Conservation (phyloP, 2,888 invertebrate species). For the Drosophila anomalata region DNA sequence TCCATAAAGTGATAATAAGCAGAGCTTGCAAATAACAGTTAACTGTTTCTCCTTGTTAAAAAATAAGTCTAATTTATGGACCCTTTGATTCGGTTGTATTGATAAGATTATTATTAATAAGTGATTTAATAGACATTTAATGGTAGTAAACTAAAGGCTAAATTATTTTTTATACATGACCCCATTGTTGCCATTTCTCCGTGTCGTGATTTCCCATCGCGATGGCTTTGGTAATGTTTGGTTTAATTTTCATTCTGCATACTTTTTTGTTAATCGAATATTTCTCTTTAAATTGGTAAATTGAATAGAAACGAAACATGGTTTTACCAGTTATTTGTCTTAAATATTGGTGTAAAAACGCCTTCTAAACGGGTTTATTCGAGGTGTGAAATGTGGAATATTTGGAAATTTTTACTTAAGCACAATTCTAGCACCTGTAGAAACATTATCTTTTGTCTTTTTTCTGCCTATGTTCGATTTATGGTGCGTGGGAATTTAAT, state of each 20-base stretch:
- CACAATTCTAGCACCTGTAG: constrained; percentile 23
- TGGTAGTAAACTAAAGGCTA: neutral
- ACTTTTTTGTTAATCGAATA: constrained; percentile 7
- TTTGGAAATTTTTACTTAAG: constrained; percentile 9
- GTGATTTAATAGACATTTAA: constrained; percentile 3
- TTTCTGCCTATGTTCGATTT: neutral
- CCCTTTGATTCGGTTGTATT: too few species aligned
- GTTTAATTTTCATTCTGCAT: constrained; percentile 9
- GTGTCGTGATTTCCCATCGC: constrained; percentile 17
- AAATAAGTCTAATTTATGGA: too few species aligned
- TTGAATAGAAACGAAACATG: constrained; percentile 6
- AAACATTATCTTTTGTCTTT: constrained; percentile 7
- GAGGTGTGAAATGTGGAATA: neutral
- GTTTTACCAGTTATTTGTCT: constrained; percentile 9
- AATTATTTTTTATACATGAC: neutral
- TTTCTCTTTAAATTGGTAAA: constrained; percentile 12
- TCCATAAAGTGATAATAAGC: neutral
- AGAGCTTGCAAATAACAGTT: too few species aligned
- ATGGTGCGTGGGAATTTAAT: constrained; percentile 8
- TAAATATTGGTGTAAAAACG: constrained; percentile 3
- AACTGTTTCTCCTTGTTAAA: too few species aligned
- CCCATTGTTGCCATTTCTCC: constrained; percentile 3
- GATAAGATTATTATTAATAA: too few species aligned
- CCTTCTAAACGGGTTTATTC: constrained; percentile 21
- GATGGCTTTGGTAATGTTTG: constrained; percentile 13